phyloP scores from a whole-genome alignment of 2,888 invertebrate species.

The Euphydryas editha region DNA sequence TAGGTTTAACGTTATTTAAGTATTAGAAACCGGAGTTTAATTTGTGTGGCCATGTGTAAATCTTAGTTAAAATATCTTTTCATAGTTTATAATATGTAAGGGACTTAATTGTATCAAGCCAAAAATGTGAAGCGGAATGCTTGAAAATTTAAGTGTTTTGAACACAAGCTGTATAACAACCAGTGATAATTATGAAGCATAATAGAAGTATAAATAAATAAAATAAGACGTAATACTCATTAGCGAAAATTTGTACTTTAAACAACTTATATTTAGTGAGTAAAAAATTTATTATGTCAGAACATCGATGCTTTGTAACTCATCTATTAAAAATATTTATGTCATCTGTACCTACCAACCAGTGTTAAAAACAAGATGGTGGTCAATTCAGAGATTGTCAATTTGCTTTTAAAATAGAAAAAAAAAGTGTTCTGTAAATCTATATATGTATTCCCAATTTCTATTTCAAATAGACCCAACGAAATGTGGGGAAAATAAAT shows the following conservation, averaged over 20 bases:
- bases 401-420: conserved; percentile 48
- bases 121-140: conserved; percentile 81
- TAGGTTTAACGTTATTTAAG: conserved; percentile 48
- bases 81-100: conserved; percentile 64
- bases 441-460: conserved; percentile 38
- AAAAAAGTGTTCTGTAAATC: conserved; percentile 18
- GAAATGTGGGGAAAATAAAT: conserved; percentile 50
- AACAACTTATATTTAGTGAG: conserved; percentile 29
- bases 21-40: conserved; percentile 56
- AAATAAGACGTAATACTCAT: conserved; percentile 71
- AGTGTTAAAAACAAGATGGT: conserved; percentile 46
- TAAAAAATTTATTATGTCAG: conserved; percentile 31
- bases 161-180: conserved; percentile 69
- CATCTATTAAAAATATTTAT: conserved; percentile 16
- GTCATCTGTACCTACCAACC: conserved; percentile 35
- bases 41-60: conserved; percentile 76
- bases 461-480: conserved; percentile 52
- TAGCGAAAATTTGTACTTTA: conserved; percentile 42
- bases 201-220: conserved; percentile 53
- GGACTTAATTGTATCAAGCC: conserved; percentile 75
- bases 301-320: conserved; percentile 34
- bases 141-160: conserved; percentile 82
- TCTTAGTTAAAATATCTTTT: conserved; percentile 48
- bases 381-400: conserved; percentile 64
- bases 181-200: conserved; percentile 71